Conservation (phyloP, 1,140 invertebrate species). For the Sipha flava region DNA sequence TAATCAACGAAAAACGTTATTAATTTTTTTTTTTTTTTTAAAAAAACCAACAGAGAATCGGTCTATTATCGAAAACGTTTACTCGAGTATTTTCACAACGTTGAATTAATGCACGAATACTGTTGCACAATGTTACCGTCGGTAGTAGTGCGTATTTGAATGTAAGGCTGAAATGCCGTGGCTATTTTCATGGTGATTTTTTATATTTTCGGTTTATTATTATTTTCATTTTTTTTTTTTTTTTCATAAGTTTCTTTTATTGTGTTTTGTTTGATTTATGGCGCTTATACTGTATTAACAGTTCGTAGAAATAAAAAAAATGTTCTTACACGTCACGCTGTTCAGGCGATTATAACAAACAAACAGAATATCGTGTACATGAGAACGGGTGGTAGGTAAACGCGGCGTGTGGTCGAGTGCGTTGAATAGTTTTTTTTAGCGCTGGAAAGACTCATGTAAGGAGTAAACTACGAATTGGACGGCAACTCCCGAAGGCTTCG, state of each 20-base stretch:
- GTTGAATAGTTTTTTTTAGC: neutral
- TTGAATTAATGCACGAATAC: too few relatives aligned
- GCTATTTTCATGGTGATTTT: neutral
- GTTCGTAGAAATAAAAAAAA: conserved; percentile 12
- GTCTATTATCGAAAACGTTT: too few relatives aligned
- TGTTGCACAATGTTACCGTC: too few relatives aligned
- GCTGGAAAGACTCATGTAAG: neutral
- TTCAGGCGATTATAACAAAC: conserved; percentile 11
- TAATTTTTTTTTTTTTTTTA: too few relatives aligned
- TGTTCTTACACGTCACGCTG: conserved; percentile 4
- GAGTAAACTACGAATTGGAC: neutral
- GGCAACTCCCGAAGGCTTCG: neutral
- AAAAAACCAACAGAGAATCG: too few relatives aligned
- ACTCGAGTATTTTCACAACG: too few relatives aligned
- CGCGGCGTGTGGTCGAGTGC: conserved; percentile 24
- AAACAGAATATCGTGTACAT: neutral
- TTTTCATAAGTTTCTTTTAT: neutral
- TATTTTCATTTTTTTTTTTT: neutral
- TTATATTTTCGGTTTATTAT: neutral
- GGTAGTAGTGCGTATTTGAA: too few relatives aligned
- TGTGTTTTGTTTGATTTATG: conserved; percentile 21
- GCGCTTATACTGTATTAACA: neutral
- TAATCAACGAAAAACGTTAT: too few relatives aligned
- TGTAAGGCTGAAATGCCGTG: too few relatives aligned
- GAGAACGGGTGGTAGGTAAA: neutral